phyloP scores from a whole-genome alignment of 2,888 invertebrate genomes.

The Eupeodes luniger region DNA sequence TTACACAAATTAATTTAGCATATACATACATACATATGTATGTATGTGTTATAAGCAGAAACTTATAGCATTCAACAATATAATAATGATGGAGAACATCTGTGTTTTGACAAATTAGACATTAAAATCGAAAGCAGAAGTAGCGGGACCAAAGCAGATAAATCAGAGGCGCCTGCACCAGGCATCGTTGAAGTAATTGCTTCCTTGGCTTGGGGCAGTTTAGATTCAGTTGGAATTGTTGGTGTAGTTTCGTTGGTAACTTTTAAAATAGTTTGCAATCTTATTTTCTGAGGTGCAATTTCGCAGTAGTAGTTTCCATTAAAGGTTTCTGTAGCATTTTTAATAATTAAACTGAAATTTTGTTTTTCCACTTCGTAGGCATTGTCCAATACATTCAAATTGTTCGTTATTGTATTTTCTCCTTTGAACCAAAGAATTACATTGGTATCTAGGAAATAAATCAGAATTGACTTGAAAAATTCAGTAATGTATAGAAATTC shows the following conservation, averaged over 20 bases:
- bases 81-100: conserved; percentile 36
- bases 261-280: conserved; percentile 62
- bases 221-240: conserved; percentile 21
- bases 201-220: conserved; percentile 51
- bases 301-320: conserved; percentile 65
- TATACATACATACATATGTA: background rate
- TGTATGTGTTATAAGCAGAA: conserved; percentile 22
- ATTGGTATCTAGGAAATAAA: conserved; percentile 47
- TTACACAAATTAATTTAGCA: no score
- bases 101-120: conserved; percentile 31
- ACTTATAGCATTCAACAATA: conserved; percentile 46
- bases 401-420: conserved; percentile 60
- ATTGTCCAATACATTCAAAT: conserved; percentile 51
- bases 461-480: background rate
- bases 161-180: background rate
- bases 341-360: conserved; percentile 61
- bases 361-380: conserved; percentile 51
- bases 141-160: background rate
- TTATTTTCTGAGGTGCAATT: conserved; percentile 59
- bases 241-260: conserved; percentile 50
- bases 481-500: background rate
- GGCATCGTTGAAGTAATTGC: conserved; percentile 39
- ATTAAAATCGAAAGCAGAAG: conserved; percentile 26
- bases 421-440: conserved; percentile 67
- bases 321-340: conserved; percentile 60